Percentiles rank a stretch among this genome's conserved stretches.
These are phyloP conservation scores for Manduca sexta DNA, from an alignment of 1,140 invertebrate genomes.

Conservation along the genomic window DNA sequence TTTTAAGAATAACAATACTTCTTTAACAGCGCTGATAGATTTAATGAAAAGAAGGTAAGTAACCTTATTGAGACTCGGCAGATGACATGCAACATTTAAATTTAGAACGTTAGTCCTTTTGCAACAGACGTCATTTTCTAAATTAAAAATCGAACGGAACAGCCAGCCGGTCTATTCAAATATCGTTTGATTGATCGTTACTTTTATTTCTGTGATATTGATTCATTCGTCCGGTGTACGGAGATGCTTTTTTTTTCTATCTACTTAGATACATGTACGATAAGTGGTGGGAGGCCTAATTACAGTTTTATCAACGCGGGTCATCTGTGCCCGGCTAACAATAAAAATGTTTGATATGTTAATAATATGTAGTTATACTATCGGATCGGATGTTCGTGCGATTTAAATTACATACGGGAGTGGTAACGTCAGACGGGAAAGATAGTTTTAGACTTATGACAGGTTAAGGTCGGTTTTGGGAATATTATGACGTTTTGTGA, in stretches of 20 bases:
- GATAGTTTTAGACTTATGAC: background rate
- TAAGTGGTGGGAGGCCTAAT: conserved; percentile 61
- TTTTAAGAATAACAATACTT: too few relatives aligned
- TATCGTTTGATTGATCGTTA: conserved; percentile 64
- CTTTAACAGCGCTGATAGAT: too few relatives aligned
- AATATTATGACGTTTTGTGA: too few relatives aligned
- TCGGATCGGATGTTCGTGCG: conserved; percentile 24
- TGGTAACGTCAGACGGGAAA: conserved; percentile 5
- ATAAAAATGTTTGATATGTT: conserved; percentile 59
- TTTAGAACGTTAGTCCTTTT: too few relatives aligned
- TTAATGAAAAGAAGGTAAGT: too few relatives aligned
- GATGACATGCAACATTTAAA: too few relatives aligned
- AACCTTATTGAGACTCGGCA: too few relatives aligned
- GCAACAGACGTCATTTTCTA: too few relatives aligned
- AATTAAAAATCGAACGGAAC: background rate
- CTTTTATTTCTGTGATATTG: conserved; percentile 58
- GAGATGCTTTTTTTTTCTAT: conserved; percentile 49
- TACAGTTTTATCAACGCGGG: conserved; percentile 61
- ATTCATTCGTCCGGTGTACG: conserved; percentile 48
- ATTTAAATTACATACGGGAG: conserved; percentile 26
- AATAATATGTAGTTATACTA: conserved; percentile 49
- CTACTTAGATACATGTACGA: conserved; percentile 62
- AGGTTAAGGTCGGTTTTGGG: too few relatives aligned
- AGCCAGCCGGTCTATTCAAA: conserved; percentile 40
- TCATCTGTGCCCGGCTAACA: conserved; percentile 48